Base-by-base conservation (phyloP, 2,888 invertebrate species). In the Lasioglossum leucozonium region DNA sequence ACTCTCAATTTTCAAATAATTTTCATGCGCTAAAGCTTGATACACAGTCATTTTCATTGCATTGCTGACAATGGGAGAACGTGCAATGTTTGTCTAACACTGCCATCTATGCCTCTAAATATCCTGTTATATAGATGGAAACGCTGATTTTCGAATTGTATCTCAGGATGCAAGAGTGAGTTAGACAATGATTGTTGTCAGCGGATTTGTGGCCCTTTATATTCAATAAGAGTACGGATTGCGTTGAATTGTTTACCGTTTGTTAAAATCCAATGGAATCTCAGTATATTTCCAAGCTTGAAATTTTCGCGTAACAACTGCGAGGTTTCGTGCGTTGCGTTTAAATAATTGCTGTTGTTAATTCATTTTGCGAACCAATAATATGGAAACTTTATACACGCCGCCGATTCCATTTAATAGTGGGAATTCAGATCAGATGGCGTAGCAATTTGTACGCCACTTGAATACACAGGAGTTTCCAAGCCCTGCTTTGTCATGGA, bases 401-500 rank as follows among this genome's bases (percentile, higher is more conserved):
- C 84, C 84, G 78, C 84, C 51, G 2, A 58, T 34, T 40, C 2
- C 16, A 22, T 62, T 42, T 84, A 74, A 84, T 78, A 62, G 78
- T 74, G 65, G 47, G 62, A 78, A 42, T 75, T 75, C 78, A 78
- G 75, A 78, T 83, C 84, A 84, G 84, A 83, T 84, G 84, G 84
- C 84, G 84, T 83, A 65, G n/a, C 78, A 83, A 76, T 79, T 79
- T 84, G 75, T 26, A 69, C 79, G 58, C 84, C 75, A 85, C 76
- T 85, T 62, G 84, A 85, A 85, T 79, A 79, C 40, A 84, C 72
- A 72, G 65, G 69, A 84, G 80, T 85, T 85, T 73, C 72, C 76
- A 77, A 71, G 62, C 73, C 55, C 77, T 79, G 76, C 94, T 95
- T 94, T 94, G 93, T 94, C 94, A 95, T 95, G 95, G 95, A 95